Percentiles rank a stretch among this genome's conserved stretches.
These are phyloP conservation scores for Nasua narica DNA, from an alignment of 2,797 vertebrate genomes.

Conservation along the genomic window DNA sequence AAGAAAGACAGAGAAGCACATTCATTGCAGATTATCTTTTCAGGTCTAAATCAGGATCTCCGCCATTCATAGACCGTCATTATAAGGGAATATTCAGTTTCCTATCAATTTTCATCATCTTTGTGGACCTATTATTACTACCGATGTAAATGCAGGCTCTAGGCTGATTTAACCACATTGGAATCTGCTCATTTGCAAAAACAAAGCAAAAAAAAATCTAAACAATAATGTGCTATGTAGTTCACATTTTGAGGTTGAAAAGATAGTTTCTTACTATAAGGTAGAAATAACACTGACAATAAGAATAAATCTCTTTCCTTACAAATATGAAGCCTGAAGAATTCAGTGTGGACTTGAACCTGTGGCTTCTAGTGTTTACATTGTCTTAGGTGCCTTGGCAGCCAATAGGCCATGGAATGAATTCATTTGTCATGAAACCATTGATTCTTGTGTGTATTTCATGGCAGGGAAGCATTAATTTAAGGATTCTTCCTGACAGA, in stretches of 20 bases:
- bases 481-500: background rate
- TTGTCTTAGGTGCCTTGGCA: background rate
- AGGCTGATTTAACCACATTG: background rate
- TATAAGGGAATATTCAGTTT: background rate
- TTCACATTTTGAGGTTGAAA: background rate
- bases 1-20: background rate
- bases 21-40: constrained; percentile 5
- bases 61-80: background rate
- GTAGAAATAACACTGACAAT: background rate
- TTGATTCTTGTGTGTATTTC: background rate
- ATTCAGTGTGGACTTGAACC: background rate
- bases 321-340: background rate
- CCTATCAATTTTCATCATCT: background rate
- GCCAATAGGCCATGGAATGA: background rate
- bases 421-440: background rate
- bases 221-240: background rate
- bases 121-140: background rate
- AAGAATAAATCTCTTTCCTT: background rate
- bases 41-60: constrained; percentile 43
- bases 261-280: background rate
- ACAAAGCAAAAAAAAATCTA: background rate
- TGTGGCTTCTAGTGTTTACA: background rate
- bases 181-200: background rate
- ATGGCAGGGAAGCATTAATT: background rate
- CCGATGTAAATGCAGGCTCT: background rate